phyloP scores from a whole-genome alignment of 2,797 vertebrate species.

The Danio kyathit region DNA sequence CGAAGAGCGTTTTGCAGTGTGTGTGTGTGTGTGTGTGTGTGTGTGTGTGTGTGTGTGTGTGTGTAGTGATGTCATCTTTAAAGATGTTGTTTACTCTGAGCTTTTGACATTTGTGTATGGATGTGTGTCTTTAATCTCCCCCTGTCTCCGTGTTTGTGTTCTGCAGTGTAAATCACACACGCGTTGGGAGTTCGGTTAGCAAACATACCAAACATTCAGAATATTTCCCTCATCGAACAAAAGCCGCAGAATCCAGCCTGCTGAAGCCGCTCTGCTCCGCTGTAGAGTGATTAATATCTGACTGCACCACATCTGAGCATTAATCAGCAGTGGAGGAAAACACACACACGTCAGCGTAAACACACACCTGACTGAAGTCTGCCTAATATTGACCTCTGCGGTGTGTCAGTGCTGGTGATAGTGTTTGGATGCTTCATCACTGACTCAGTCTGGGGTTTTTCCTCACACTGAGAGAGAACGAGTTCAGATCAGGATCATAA shows the following conservation, averaged over 20 bases:
- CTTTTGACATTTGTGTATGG: neutral
- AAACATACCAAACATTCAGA: slow-evolving; percentile 69
- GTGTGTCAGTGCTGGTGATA: too few species aligned
- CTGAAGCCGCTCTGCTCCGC: slow-evolving; percentile 45
- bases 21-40: neutral
- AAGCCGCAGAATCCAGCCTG: slow-evolving; percentile 73
- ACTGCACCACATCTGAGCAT: slow-evolving; percentile 78
- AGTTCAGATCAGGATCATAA: too few species aligned
- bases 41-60: neutral
- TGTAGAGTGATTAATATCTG: slow-evolving; percentile 68
- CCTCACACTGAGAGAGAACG: too few species aligned
- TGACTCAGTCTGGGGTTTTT: too few species aligned
- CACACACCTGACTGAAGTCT: too few species aligned
- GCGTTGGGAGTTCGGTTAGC: slow-evolving; percentile 59
- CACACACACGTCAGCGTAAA: too few species aligned
- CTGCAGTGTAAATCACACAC: slow-evolving; percentile 64
- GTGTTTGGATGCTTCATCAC: too few species aligned
- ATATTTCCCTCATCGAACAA: slow-evolving; percentile 70
- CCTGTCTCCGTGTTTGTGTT: too few species aligned
- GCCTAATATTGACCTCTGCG: too few species aligned
- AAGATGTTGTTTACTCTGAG: too few species aligned
- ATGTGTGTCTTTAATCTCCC: neutral
- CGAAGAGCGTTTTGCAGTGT: too few species aligned
- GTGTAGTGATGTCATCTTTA: neutral
- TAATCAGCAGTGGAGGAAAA: slow-evolving; percentile 58